A percentile compares a stretch with the other conserved stretches of the same genome.
Evolutionary conservation across 2,797 vertebrate genomes (phyloP).

Genomic region (Catostomus latipinnis): DNA sequence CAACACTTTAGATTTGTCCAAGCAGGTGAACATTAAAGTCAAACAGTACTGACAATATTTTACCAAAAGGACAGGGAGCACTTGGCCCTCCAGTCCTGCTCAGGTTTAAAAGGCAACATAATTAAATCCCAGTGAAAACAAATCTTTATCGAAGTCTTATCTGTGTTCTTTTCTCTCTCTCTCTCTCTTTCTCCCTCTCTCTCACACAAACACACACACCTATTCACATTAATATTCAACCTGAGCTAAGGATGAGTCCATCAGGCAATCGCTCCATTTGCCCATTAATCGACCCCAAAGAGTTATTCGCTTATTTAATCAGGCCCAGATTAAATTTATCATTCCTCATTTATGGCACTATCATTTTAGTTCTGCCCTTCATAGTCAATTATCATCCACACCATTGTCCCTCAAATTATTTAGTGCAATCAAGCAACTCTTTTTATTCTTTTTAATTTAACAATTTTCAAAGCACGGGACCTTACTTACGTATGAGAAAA

Average conservation of each 20-base stretch:
- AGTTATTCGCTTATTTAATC: slow-evolving; percentile 61
- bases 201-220: not conserved
- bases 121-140: slow-evolving; percentile 60
- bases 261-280: slow-evolving; percentile 50
- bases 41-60: slow-evolving; percentile 35
- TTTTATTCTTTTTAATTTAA: slow-evolving; percentile 39
- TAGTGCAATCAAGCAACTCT: slow-evolving; percentile 49
- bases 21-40: slow-evolving; percentile 23
- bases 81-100: slow-evolving; percentile 44
- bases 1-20: slow-evolving; percentile 16
- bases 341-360: slow-evolving; percentile 54
- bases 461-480: slow-evolving; percentile 45
- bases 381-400: slow-evolving; percentile 55
- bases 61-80: slow-evolving; percentile 48
- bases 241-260: slow-evolving; percentile 47
- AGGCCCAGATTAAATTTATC: slow-evolving; percentile 64
- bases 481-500: slow-evolving; percentile 44
- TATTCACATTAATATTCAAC: slow-evolving; percentile 57
- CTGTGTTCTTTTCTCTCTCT: slow-evolving; percentile 37
- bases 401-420: slow-evolving; percentile 37
- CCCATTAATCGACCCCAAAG: slow-evolving; percentile 49
- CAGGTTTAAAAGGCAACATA: slow-evolving; percentile 55
- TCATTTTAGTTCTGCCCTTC: slow-evolving; percentile 57
- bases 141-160: slow-evolving; percentile 61
- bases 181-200: slow-evolving; percentile 21